These are phyloP conservation scores for Erpetoichthys calabaricus DNA, from an alignment of 2,797 vertebrate species.

Conservation along the genomic window DNA sequence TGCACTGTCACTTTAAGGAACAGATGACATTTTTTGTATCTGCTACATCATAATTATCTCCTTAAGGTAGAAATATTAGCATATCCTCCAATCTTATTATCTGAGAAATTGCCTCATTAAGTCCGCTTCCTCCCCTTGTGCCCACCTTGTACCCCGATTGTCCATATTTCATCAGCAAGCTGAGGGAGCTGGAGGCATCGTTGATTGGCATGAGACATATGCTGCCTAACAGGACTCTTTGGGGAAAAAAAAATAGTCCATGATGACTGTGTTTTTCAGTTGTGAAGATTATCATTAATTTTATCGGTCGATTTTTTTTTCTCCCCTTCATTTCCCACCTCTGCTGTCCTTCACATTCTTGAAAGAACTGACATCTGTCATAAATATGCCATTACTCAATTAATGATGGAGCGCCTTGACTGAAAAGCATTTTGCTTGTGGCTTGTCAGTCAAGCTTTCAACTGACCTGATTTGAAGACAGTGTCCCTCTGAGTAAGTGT, in stretches of 20 bases:
- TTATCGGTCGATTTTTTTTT: slow-evolving; percentile 15
- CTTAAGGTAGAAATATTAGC: slow-evolving; percentile 78
- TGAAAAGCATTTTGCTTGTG: slow-evolving; percentile 7
- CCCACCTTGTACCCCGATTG: slow-evolving; percentile 57
- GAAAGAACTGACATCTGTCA: slow-evolving; percentile 18
- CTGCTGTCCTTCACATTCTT: slow-evolving; percentile 23
- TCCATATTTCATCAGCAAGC: slow-evolving; percentile 58
- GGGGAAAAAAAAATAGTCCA: slow-evolving; percentile 21
- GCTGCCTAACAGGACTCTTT: slow-evolving; percentile 25
- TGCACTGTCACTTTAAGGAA: slow-evolving; percentile 58
- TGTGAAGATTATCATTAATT: slow-evolving; percentile 33
- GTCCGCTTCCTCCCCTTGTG: slow-evolving; percentile 54
- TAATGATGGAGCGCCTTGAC: slow-evolving; percentile 20
- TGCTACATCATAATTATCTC: slow-evolving; percentile 73
- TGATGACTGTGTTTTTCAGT: slow-evolving; percentile 24
- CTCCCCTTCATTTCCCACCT: slow-evolving; percentile 14
- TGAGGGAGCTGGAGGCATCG: slow-evolving; percentile 34
- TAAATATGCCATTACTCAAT: slow-evolving; percentile 18
- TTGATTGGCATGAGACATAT: slow-evolving; percentile 50
- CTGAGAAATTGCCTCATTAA: slow-evolving; percentile 75
- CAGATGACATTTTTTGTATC: slow-evolving; percentile 52
- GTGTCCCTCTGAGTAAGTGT: slow-evolving; percentile 9
- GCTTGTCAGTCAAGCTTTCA: slow-evolving; percentile 16
- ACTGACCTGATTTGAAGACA: slow-evolving; percentile 11
- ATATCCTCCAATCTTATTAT: slow-evolving; percentile 75